phyloP scores from a whole-genome alignment of 2,113 vertebrate species.

The Panthera uncia region DNA sequence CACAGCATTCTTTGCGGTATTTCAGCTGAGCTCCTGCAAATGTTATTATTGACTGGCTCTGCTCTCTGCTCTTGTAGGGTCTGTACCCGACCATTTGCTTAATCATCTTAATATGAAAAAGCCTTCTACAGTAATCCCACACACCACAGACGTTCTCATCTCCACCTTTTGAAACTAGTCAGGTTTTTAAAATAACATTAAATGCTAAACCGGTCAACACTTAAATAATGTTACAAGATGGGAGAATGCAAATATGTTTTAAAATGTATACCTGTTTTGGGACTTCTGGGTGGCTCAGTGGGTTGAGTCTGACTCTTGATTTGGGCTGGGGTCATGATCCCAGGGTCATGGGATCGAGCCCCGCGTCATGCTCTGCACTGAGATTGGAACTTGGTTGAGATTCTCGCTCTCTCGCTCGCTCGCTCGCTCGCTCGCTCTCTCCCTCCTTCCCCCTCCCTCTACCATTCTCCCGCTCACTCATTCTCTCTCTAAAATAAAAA shows the following conservation, averaged over 20 bases:
- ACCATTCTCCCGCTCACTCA: no score
- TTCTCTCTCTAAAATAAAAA: no score
- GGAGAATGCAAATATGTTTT: neutral
- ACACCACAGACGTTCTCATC: neutral
- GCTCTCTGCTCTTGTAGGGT: neutral
- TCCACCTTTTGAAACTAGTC: neutral
- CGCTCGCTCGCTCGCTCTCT: no score
- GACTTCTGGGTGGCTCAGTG: no score
- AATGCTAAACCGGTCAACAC: neutral
- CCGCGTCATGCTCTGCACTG: no score
- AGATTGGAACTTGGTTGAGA: no score
- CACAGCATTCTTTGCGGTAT: neutral
- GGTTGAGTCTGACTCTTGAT: no score
- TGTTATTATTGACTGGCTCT: neutral
- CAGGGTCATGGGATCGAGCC: no score
- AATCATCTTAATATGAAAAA: conserved; percentile 44
- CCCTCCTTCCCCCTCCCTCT: no score
- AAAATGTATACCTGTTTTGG: neutral
- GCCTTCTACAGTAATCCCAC: neutral
- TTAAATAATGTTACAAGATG: neutral
- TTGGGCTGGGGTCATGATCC: no score
- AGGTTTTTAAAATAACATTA: conserved; percentile 37
- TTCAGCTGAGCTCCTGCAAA: neutral
- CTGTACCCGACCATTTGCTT: neutral
- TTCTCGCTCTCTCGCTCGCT: no score